Conservation (phyloP, 2,888 invertebrate genomes). For the Saturnia japonica region DNA sequence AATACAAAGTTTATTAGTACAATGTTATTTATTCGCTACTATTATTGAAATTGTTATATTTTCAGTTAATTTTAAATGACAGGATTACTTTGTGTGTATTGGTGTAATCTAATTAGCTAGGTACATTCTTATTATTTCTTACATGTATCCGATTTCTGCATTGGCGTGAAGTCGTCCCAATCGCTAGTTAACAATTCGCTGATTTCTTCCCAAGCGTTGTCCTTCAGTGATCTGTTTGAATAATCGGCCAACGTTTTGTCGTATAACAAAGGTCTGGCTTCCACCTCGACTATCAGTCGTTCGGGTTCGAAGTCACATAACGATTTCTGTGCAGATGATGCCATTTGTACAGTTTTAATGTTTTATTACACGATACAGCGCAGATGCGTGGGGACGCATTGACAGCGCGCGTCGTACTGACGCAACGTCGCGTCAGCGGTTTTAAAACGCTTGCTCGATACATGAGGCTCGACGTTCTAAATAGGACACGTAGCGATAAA, state of each 20-base stretch:
- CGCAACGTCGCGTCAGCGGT: constrained; percentile 5
- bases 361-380: too few species aligned
- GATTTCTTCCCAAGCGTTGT: constrained; percentile 18
- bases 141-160: constrained; percentile 1
- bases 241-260: constrained; percentile 22
- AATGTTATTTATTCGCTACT: neutral
- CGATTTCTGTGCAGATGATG: neutral
- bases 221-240: constrained; percentile 19
- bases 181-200: constrained; percentile 8
- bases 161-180: constrained; percentile 6
- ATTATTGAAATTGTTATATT: neutral
- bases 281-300: constrained; percentile 19
- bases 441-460: neutral
- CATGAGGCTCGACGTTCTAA: neutral
- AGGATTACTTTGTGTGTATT: neutral
- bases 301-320: constrained; percentile 15
- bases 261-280: constrained; percentile 20
- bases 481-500: neutral
- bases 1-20: neutral
- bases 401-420: constrained; percentile 1
- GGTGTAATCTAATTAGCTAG: too few species aligned
- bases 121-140: neutral
- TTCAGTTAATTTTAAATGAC: neutral
- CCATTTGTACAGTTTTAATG: neutral
- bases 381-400: neutral